Evolutionary conservation across 2,888 invertebrate genomes (phyloP), one percentile per base, ranked within the genome.

Genomic region (Drosophila mimica): DNA sequence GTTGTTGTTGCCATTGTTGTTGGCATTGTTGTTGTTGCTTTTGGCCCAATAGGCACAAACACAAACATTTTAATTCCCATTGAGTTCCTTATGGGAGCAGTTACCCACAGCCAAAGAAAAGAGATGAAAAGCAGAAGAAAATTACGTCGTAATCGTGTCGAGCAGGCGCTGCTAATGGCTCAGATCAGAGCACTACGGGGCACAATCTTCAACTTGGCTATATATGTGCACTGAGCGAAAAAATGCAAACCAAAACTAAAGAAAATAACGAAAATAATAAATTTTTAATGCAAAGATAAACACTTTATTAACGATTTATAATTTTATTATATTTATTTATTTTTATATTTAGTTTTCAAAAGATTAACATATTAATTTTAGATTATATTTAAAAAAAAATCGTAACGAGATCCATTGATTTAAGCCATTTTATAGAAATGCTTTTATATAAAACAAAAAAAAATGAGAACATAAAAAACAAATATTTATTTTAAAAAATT

Each of bases 1-100:
- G 65, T 59, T 70, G 62, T 58, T 59, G 57, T 53, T 43, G 65
- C 64, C 58, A 53, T 68, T 59, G 34, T 9, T 53, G 13, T 0
- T 63, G 61, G 54, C 36, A 64, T 11, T 60, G 53, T 38, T 28
- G 48, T 28, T 67, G 59, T 25, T 46, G 46, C 25, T 15, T 2
- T 49, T 17, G 15, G 66, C 52, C 58, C 60, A 62, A 74, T 68
- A 73, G 63, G 76, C 79, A 70, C 71, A 82, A 72, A 82, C 86
- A 81, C 81, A 83, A 85, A 85, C 86, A 88, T 88, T 86, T 84
- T 82, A 86, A 88, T 86, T 86, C 87, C 87, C 88, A 77, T 86
- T 82, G 89, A 88, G 83, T 88, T 85, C 68, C 77, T 76, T 70
- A 78, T 76, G 82, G 72, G 71, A 69, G 65, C 76, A 69, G 58